Evolutionary conservation across 2,888 invertebrate genomes (phyloP).

Genomic region (Nomada ruficornis): DNA sequence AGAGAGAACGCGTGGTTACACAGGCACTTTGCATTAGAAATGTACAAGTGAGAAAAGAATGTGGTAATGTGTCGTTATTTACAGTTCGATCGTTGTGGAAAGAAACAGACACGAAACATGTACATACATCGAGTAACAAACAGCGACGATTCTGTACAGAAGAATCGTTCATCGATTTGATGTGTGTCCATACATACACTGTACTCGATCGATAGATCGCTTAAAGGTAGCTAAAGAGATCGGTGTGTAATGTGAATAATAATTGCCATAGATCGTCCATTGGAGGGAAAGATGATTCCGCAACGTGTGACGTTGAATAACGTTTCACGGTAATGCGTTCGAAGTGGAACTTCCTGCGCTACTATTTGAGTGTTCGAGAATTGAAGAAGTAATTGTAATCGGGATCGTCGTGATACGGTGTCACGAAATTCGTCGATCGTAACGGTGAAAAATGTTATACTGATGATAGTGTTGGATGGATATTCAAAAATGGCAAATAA

Average conservation of each 20-base stretch:
- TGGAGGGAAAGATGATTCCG: conserved; percentile 13
- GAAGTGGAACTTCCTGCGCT: conserved; percentile 5
- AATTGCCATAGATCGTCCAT: conserved; percentile 5
- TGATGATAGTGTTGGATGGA: neutral
- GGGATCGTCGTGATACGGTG: neutral
- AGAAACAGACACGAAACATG: conserved; percentile 7
- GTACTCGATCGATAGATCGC: conserved; percentile 20
- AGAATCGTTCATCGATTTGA: conserved; percentile 5
- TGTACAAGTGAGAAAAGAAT: conserved; percentile 52
- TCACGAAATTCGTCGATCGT: neutral
- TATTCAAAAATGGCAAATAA: no score
- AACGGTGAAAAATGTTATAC: conserved; percentile 54
- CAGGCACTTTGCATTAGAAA: conserved; percentile 46
- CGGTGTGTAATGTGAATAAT: conserved; percentile 1
- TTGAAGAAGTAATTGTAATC: neutral
- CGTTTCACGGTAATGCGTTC: neutral
- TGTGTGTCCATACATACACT: conserved; percentile 33
- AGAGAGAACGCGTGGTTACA: conserved; percentile 54
- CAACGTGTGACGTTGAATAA: neutral
- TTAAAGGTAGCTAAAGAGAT: conserved; percentile 25
- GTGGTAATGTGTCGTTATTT: conserved; percentile 34
- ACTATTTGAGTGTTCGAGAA: conserved; percentile 3
- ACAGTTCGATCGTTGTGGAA: conserved; percentile 16
- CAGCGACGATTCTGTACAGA: conserved; percentile 16
- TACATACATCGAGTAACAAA: conserved; percentile 44